Evolutionary conservation across 1,140 invertebrate species (phyloP).

Genomic region (Lepidurus couesii): DNA sequence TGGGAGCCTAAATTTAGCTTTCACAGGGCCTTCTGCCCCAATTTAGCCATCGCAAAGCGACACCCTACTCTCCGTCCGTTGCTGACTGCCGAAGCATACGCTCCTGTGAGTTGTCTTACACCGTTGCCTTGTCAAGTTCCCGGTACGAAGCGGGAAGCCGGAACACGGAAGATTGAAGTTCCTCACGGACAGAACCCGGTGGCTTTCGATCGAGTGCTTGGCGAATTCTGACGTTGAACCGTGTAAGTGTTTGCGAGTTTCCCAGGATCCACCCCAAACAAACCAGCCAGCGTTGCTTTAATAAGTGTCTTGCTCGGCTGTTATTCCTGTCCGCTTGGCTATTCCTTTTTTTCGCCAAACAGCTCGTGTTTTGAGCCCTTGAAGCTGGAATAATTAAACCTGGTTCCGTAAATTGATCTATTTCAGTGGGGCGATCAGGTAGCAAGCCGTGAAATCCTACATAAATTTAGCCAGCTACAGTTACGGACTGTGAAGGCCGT

Average conservation of each 20-base stretch:
- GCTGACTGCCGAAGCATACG: conserved; percentile 13
- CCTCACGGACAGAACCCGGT: not conserved
- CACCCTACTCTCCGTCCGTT: conserved; percentile 6
- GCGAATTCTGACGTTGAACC: not conserved
- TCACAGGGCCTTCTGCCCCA: not conserved
- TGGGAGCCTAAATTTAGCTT: conserved; percentile 6
- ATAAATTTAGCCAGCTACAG: conserved; percentile 22
- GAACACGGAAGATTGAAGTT: not conserved
- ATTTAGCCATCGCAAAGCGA: conserved; percentile 18
- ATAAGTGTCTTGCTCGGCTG: not conserved
- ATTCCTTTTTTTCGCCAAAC: too few species aligned
- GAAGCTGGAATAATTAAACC: not conserved
- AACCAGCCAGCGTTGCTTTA: not conserved
- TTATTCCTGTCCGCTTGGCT: too few species aligned
- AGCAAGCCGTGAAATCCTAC: conserved; percentile 22
- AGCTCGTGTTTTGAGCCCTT: not conserved
- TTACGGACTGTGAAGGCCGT: conserved; percentile 17
- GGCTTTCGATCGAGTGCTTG: not conserved
- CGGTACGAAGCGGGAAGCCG: conserved; percentile 1
- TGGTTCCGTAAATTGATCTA: conserved; percentile 22
- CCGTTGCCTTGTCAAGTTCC: not conserved
- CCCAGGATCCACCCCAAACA: not conserved
- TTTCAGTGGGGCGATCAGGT: not conserved
- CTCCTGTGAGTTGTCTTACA: not conserved
- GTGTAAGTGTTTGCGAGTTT: conserved; percentile 8